Evolutionary conservation across 1,140 invertebrate species (phyloP), one percentile per base, ranked within the genome.

Genomic region (Heterodera schachtii): DNA sequence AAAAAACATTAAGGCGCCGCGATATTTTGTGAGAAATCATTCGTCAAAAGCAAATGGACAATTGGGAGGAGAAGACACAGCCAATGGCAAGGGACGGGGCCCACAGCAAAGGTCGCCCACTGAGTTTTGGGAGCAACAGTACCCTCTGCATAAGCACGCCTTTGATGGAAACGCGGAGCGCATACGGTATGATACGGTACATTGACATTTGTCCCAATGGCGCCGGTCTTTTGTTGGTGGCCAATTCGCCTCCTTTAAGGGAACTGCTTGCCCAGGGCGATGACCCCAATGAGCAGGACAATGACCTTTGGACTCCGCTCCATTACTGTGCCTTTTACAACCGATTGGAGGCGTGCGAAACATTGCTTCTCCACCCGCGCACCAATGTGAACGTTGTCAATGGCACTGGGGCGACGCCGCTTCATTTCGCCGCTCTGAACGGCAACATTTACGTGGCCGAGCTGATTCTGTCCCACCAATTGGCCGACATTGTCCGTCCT

Each of bases 271-370:
- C 78, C 64, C 81, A 88, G 41, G 86, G 86, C 21, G 47, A 82
- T 31, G 73, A 88, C 57, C 83, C 87, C 31, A 88, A 88, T 73
- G 83, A 87, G 73, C 57, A 69, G 41, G 87, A 88, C 75, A 79
- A 75, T n/a, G 87, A 88, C 67, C 78, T 66, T 52, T 88, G 87
- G 87, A 89, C 87, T 19, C 87, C 87, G 9, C 71, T 88, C 8
- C 87, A 88, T 73, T 88, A 88, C 79, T 86, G 81, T 47, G 84
- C 86, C 47, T 89, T 89, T 57, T 89, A 88, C 78, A 87, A 87
- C 69, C 70, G 84, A 21, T 73, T 86, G 7, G 69, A 85, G 73
- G 82, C 80, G 49, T 85, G 81, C 46, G 52, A 88, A 64, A 80
- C 83, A 13, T 78, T 88, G 19, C 75, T 88, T 76, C 80, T 78